These are phyloP conservation scores for Proales similis DNA, from an alignment of 1,140 invertebrate species.

Conservation along the genomic window DNA sequence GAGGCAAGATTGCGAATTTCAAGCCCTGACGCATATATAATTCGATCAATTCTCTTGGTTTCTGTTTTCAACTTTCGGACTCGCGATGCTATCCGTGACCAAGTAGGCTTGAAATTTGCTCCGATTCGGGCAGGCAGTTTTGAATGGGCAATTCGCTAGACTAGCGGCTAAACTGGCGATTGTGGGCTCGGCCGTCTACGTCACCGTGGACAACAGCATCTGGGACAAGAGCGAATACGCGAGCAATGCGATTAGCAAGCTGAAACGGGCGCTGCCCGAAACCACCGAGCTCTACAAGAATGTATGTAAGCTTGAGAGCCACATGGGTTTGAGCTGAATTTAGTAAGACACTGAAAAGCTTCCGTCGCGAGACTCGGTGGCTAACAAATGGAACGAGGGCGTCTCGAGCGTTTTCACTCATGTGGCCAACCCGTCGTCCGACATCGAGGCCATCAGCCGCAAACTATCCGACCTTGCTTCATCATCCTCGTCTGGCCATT, in stretches of 20 bases:
- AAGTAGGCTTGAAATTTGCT: neutral
- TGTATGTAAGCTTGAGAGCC: slow-evolving; percentile 5
- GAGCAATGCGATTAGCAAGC: slow-evolving; percentile 12
- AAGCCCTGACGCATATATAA: too few relatives aligned
- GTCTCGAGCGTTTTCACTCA: slow-evolving; percentile 6
- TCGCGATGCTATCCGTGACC: neutral
- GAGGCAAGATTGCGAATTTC: too few relatives aligned
- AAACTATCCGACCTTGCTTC: slow-evolving; percentile 4
- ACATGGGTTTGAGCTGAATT: too few relatives aligned
- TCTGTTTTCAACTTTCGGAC: neutral
- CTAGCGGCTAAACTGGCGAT: slow-evolving; percentile 34
- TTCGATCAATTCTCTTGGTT: too few relatives aligned
- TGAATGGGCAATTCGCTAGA: neutral
- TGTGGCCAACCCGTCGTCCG: neutral
- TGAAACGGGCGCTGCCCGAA: slow-evolving; percentile 27
- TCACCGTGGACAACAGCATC: slow-evolving; percentile 28
- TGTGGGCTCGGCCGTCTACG: slow-evolving; percentile 17
- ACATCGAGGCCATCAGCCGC: neutral
- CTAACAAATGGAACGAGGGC: slow-evolving; percentile 24
- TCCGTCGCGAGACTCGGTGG: slow-evolving; percentile 14
- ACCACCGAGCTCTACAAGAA: slow-evolving; percentile 19
- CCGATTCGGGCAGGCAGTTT: neutral
- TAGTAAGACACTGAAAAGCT: too few relatives aligned
- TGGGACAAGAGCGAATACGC: slow-evolving; percentile 38
- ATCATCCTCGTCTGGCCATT: neutral